Evolutionary conservation across 2,113 vertebrate genomes (phyloP).

Genomic region (Notothenia rossii): DNA sequence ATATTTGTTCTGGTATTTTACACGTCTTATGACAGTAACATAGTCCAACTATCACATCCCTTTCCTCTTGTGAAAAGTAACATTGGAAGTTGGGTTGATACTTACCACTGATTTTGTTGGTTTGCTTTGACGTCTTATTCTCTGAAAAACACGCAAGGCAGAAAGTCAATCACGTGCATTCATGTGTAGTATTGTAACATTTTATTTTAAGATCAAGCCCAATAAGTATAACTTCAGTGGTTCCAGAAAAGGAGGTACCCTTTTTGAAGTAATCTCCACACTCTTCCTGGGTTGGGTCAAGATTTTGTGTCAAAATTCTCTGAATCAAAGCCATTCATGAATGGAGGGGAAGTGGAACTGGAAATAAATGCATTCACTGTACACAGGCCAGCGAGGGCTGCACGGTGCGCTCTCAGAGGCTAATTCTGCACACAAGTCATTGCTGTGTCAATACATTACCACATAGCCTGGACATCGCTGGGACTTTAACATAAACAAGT

Average conservation of each 20-base stretch:
- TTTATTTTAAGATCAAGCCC: neutral
- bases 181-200: neutral
- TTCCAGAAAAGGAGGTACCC: slow-evolving; percentile 4
- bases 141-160: slow-evolving; percentile 76
- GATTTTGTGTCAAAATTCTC: slow-evolving; percentile 65
- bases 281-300: slow-evolving; percentile 47
- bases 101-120: slow-evolving; percentile 81
- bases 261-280: slow-evolving; percentile 47
- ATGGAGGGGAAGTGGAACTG: slow-evolving; percentile 74
- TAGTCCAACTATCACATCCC: no score
- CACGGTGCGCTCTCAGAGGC: slow-evolving; percentile 59
- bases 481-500: slow-evolving; percentile 57
- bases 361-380: slow-evolving; percentile 79
- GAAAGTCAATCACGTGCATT: neutral
- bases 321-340: slow-evolving; percentile 85
- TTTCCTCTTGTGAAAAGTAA: no score
- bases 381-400: slow-evolving; percentile 47
- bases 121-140: slow-evolving; percentile 80
- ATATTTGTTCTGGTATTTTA: neutral
- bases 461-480: slow-evolving; percentile 67
- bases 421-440: slow-evolving; percentile 72
- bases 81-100: no score
- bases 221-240: neutral
- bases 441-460: slow-evolving; percentile 80
- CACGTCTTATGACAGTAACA: neutral